Evolutionary conservation across 2,888 invertebrate genomes (phyloP).

Genomic region (Clivina fossor): DNA sequence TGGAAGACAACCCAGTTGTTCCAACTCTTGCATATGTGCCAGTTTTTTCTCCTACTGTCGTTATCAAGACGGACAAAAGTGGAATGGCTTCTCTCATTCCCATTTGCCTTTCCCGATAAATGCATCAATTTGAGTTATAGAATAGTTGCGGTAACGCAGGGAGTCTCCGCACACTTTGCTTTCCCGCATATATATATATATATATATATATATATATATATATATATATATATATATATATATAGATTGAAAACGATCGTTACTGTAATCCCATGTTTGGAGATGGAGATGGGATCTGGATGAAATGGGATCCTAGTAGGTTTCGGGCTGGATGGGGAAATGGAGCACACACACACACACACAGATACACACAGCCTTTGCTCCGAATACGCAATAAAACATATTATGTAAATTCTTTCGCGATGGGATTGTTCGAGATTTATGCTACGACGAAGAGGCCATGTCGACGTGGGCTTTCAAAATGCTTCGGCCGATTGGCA

Average conservation of each 20-base stretch:
- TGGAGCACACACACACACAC: too few species aligned
- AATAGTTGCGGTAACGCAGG: slow-evolving; percentile 12
- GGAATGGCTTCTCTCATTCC: slow-evolving; percentile 27
- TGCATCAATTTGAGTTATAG: slow-evolving; percentile 33
- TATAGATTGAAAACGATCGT: slow-evolving; percentile 32
- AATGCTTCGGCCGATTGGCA: neutral
- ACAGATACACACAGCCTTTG: too few species aligned
- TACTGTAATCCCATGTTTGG: slow-evolving; percentile 23
- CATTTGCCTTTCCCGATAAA: slow-evolving; percentile 30
- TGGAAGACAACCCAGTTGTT: slow-evolving; percentile 9
- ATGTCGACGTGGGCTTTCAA: too few species aligned
- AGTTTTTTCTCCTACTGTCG: slow-evolving; percentile 15
- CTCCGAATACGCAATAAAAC: slow-evolving; percentile 31
- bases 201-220: too few species aligned
- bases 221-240: too few species aligned
- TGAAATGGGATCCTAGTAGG: neutral
- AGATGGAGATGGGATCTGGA: slow-evolving; percentile 13
- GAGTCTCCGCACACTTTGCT: too few species aligned
- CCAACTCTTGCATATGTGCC: slow-evolving; percentile 9
- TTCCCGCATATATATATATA: too few species aligned
- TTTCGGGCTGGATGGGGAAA: slow-evolving; percentile 7
- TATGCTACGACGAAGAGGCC: too few species aligned
- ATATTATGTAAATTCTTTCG: slow-evolving; percentile 31
- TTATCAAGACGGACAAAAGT: slow-evolving; percentile 27
- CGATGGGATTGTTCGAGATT: slow-evolving; percentile 26